phyloP scores from a whole-genome alignment of 2,113 vertebrate species.

The Rattus rattus region DNA sequence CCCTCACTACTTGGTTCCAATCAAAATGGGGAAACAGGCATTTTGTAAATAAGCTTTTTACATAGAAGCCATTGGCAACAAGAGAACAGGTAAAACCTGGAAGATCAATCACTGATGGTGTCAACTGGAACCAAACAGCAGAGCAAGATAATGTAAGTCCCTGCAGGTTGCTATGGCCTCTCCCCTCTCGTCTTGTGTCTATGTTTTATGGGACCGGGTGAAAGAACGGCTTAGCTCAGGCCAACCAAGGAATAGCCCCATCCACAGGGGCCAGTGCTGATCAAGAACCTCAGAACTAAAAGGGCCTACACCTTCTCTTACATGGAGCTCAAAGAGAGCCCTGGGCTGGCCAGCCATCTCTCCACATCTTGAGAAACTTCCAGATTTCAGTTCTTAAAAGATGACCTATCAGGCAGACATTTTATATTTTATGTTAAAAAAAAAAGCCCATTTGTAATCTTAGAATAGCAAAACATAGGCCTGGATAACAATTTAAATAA shows the following conservation, averaged over 20 bases:
- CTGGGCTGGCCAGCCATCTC: background rate
- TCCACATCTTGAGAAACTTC: background rate
- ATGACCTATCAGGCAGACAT: background rate
- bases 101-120: accelerated
- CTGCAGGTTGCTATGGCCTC: background rate
- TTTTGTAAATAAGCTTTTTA: background rate
- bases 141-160: background rate
- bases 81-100: background rate
- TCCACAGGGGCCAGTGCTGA: accelerated
- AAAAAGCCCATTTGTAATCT: background rate
- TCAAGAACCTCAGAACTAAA: too few species aligned
- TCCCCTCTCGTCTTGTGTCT: background rate
- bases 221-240: background rate
- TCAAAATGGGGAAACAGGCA: background rate
- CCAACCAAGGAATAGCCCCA: background rate
- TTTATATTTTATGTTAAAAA: background rate
- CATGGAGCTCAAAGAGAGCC: background rate
- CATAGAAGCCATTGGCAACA: accelerated
- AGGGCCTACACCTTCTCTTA: background rate
- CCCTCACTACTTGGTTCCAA: background rate
- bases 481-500: background rate
- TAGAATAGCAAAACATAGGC: conserved; percentile 24
- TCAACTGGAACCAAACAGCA: background rate
- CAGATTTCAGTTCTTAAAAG: background rate
- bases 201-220: background rate